phyloP scores from a whole-genome alignment of 2,888 invertebrate genomes.

The Caenorhabditis japonica region DNA sequence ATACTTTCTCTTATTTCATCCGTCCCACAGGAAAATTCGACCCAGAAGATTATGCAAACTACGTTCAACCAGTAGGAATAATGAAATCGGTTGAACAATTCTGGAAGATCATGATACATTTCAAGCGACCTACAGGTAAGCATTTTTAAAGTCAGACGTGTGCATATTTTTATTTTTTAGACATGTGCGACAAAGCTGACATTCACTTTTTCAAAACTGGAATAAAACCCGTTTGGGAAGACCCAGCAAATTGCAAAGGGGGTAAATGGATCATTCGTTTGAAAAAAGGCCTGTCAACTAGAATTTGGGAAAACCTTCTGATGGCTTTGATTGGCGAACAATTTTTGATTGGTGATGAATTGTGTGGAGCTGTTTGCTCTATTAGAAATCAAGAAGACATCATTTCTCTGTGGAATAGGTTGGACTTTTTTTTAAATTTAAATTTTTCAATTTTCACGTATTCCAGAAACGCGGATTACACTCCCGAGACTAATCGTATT shows the following conservation, averaged over 20 bases:
- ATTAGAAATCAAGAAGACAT: conserved; percentile 86
- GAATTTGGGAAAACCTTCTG: conserved; percentile 96
- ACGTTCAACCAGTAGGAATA: conserved; percentile 67
- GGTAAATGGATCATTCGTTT: conserved; percentile 98
- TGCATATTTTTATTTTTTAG: conserved; percentile 45
- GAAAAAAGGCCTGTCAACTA: conserved; percentile 80
- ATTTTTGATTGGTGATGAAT: conserved; percentile 84
- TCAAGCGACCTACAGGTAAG: conserved; percentile 53
- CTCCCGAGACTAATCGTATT: conserved; percentile 89
- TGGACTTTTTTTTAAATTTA: neutral
- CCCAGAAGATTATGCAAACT: conserved; percentile 70
- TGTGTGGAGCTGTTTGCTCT: conserved; percentile 96
- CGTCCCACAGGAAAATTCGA: conserved; percentile 75
- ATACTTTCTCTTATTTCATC: conserved; percentile 73
- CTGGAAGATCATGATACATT: conserved; percentile 89
- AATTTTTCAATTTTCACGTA: neutral
- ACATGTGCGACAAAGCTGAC: conserved; percentile 90
- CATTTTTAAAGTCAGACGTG: too few relatives aligned
- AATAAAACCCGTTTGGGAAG: conserved; percentile 99
- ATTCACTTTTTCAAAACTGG: conserved; percentile 97
- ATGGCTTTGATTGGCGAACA: conserved; percentile 91
- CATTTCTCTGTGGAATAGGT: conserved; percentile 67
- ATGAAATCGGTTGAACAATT: conserved; percentile 87
- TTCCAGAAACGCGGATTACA: conserved; percentile 88
- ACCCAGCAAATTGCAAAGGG: conserved; percentile 93